These are phyloP conservation scores for Puffinus mauretanicus DNA, from an alignment of 2,113 vertebrate species.

Conservation along the genomic window DNA sequence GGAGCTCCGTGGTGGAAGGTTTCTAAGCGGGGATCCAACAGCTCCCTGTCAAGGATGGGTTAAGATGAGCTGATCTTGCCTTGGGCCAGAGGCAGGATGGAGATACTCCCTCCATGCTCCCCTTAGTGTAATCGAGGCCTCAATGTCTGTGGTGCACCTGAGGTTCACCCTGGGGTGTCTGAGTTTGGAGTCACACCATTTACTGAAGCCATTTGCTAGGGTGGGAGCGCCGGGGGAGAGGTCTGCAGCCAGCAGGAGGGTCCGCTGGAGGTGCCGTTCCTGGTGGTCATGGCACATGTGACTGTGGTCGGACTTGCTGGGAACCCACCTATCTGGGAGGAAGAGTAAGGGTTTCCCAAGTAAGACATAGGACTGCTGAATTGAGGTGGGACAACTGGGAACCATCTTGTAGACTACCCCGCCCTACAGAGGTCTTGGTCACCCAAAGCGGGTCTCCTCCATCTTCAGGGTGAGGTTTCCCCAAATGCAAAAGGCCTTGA, in stretches of 20 bases:
- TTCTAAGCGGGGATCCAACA: background rate
- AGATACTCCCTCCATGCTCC: accelerated
- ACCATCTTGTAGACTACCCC: accelerated
- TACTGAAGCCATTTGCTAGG: background rate
- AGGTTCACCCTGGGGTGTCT: background rate
- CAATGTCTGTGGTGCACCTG: background rate
- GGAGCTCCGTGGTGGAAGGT: background rate
- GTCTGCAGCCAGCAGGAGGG: background rate
- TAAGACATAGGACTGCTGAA: accelerated
- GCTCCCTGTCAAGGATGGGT: background rate
- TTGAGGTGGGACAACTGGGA: background rate
- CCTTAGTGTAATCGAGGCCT: accelerated
- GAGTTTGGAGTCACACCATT: accelerated
- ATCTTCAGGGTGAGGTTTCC: background rate
- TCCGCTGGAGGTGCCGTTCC: background rate
- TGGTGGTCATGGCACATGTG: background rate
- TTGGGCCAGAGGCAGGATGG: background rate
- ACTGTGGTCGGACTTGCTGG: background rate
- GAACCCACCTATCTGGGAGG: background rate
- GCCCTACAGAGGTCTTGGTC: background rate
- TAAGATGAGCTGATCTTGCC: background rate
- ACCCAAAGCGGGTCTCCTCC: accelerated
- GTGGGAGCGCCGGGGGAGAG: background rate
- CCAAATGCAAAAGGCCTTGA: background rate
- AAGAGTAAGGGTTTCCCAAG: background rate